Evolutionary conservation across 2,113 vertebrate genomes (phyloP).

Genomic region (Todiramphus chloris): DNA sequence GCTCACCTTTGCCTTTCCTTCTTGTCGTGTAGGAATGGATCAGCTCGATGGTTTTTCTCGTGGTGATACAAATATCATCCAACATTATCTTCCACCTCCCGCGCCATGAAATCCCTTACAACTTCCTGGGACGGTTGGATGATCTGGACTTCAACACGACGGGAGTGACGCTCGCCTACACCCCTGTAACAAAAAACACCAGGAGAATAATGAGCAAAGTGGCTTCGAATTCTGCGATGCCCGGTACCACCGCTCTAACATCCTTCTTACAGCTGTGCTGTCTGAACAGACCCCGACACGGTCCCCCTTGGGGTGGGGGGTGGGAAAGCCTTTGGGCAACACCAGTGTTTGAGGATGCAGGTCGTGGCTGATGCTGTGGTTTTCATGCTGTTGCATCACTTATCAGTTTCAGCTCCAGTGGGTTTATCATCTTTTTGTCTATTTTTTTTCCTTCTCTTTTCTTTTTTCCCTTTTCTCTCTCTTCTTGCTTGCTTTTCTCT

Average conservation of each 20-base stretch:
- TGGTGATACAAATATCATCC: fast-evolving
- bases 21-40: constrained; percentile 75
- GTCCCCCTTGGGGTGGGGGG: fast-evolving
- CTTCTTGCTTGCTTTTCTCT: no score
- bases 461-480: neutral
- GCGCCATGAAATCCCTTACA: neutral
- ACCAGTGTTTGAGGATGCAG: neutral
- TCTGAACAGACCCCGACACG: neutral
- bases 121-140: constrained; percentile 12
- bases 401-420: neutral
- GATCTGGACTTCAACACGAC: neutral
- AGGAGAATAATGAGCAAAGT: constrained; percentile 83
- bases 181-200: constrained; percentile 74
- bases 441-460: no score
- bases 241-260: neutral
- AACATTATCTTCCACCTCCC: fast-evolving
- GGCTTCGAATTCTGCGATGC: constrained; percentile 42
- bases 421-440: neutral
- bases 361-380: neutral
- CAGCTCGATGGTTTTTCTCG: constrained; percentile 59
- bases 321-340: no score
- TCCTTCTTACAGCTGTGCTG: fast-evolving
- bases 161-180: constrained; percentile 60
- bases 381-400: neutral
- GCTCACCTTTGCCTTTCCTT: neutral